Conservation (phyloP, 2,113 vertebrate genomes). For the Gymnorhina tibicen region DNA sequence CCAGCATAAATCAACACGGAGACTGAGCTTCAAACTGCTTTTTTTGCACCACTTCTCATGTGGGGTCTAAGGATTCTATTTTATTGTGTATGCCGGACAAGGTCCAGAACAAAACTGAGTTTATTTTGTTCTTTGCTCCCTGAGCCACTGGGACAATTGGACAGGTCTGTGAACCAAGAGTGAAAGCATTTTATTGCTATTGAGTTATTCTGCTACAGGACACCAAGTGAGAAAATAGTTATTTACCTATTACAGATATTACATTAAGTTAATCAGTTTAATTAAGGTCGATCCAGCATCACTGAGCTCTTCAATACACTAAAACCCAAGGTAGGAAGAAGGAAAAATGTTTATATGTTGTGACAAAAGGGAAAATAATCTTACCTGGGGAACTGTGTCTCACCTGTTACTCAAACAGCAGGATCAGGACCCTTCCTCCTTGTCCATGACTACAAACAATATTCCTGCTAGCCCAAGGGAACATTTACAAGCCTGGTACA, state of each 20-base stretch:
- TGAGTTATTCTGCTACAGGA: neutral
- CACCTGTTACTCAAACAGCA: neutral
- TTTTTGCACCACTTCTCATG: neutral
- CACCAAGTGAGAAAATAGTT: neutral
- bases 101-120: neutral
- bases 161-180: neutral
- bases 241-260: neutral
- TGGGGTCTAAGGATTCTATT: neutral
- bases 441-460: neutral
- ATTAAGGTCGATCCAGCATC: neutral
- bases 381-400: neutral
- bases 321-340: neutral
- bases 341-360: neutral
- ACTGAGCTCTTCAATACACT: neutral
- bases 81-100: neutral
- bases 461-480: neutral
- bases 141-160: neutral
- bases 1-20: neutral
- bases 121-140: neutral
- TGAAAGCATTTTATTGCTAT: neutral
- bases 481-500: neutral
- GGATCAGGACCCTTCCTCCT: neutral
- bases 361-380: neutral
- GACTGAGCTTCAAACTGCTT: neutral
- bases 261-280: neutral